Conservation (phyloP, 2,888 invertebrate species). For the Leucania comma region DNA sequence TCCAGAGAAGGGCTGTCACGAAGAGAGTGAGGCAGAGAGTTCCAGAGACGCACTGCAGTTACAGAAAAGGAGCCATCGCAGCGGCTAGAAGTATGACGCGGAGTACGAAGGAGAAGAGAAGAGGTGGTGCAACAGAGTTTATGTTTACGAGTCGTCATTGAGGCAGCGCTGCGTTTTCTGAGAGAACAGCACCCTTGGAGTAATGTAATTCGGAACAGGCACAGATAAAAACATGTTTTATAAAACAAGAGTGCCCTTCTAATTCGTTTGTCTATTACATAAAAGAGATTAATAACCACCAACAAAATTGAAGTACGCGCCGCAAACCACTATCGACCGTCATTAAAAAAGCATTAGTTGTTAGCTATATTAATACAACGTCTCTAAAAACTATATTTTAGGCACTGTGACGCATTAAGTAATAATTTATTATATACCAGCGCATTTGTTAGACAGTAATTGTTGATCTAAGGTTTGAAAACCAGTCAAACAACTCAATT, state of each 20-base stretch:
- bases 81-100: too few species aligned
- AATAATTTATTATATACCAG: slow-evolving; percentile 1
- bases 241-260: background rate
- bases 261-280: slow-evolving; percentile 5
- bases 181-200: too few species aligned
- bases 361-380: background rate
- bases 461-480: background rate
- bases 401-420: slow-evolving; percentile 1
- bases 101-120: too few species aligned
- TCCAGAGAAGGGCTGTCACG: too few species aligned
- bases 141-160: too few species aligned
- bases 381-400: slow-evolving; percentile 22
- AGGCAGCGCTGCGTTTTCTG: too few species aligned
- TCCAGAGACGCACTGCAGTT: too few species aligned
- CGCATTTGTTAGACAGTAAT: background rate
- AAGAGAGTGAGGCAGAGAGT: too few species aligned
- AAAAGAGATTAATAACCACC: slow-evolving; percentile 17
- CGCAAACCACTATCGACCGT: slow-evolving; percentile 13
- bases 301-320: slow-evolving; percentile 23
- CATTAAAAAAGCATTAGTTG: slow-evolving; percentile 49
- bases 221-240: too few species aligned
- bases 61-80: too few species aligned
- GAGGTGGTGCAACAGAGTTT: too few species aligned
- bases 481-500: background rate
- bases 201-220: too few species aligned